Evolutionary conservation across 2,113 vertebrate species (phyloP), one percentile per base, ranked within the genome.

Genomic region (Myiozetetes cayanensis): DNA sequence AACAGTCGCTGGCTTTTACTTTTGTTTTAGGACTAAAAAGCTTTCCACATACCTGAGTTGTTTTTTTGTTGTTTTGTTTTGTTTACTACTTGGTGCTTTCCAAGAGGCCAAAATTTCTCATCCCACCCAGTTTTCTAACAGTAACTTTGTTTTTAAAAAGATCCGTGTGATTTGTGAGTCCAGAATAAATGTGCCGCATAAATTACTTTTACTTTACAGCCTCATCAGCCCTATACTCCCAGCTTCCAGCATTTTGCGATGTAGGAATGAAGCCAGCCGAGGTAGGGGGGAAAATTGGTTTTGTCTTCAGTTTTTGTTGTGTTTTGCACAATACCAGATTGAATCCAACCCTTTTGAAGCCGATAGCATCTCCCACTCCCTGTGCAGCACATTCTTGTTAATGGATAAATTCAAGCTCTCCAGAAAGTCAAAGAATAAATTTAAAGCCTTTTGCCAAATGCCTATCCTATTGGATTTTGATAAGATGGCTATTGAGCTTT

Each of bases 401-500:
- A 97, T 87, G 97, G 97, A 98, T 97, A 98, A 98, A 97, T 97
- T 89, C 97, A 88, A 97, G 96, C 97, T 96, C 97, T 97, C 95
- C 28, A 92, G 96, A 98, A 98, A 98, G 98, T 97, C 97, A 96
- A 96, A 98, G 97, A 98, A 98, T 98, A 98, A 97, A 98, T 98
- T 97, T 97, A 97, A 96, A 98, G 97, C 98, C 97, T 97, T 97
- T 97, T 97, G 97, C 97, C 97, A 97, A 98, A 98, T 96, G 96
- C 98, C 98, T 98, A 97, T 98, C 98, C 98, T 97, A 98, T 96
- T 98, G 98, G 98, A 98, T 98, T 98, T 98, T 98, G 98, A 98
- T 98, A 99, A 99, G 98, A 98, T 79, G 97, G 98, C 98, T 98
- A 98, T 98, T 98, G 98, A 98, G 98, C 97, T 98, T 97, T 98